Evolutionary conservation across 2,888 invertebrate genomes (phyloP).

Genomic region (Macropis europaea): DNA sequence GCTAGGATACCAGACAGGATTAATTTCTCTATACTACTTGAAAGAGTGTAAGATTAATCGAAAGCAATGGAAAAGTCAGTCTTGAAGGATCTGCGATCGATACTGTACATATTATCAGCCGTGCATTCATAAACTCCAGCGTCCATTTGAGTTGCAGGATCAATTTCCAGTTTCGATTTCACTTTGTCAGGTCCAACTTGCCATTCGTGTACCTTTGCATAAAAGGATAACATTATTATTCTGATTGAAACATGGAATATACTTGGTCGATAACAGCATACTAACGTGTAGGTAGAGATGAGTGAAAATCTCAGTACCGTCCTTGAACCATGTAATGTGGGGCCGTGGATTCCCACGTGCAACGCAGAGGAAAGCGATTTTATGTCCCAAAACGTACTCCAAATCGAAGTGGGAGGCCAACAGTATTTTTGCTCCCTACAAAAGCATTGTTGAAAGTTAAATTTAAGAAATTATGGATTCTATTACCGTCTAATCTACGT

Average conservation of each 20-base stretch:
- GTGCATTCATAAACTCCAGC: constrained; percentile 97
- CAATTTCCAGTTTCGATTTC: constrained; percentile 96
- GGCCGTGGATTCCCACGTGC: constrained; percentile 95
- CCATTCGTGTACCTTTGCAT: constrained; percentile 92
- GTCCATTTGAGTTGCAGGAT: constrained; percentile 97
- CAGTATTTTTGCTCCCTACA: constrained; percentile 93
- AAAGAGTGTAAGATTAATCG: constrained; percentile 82
- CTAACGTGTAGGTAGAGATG: constrained; percentile 93
- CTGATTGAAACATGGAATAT: background rate
- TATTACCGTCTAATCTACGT: constrained; percentile 78
- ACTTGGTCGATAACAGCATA: constrained; percentile 56
- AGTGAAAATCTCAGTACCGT: constrained; percentile 94
- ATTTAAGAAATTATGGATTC: background rate
- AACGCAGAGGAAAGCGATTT: constrained; percentile 95
- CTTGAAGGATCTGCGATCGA: constrained; percentile 94
- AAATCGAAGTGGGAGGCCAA: constrained; percentile 95
- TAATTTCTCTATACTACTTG: background rate
- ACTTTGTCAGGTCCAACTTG: constrained; percentile 89
- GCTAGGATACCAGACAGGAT: too few species aligned
- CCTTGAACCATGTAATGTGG: constrained; percentile 97
- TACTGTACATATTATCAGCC: constrained; percentile 96
- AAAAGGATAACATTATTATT: background rate
- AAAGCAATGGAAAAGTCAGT: constrained; percentile 96
- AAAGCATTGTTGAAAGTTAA: background rate
- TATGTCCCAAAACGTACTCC: constrained; percentile 96